These are phyloP conservation scores for Telenomus remus DNA, from an alignment of 1,140 invertebrate species.

Conservation along the genomic window DNA sequence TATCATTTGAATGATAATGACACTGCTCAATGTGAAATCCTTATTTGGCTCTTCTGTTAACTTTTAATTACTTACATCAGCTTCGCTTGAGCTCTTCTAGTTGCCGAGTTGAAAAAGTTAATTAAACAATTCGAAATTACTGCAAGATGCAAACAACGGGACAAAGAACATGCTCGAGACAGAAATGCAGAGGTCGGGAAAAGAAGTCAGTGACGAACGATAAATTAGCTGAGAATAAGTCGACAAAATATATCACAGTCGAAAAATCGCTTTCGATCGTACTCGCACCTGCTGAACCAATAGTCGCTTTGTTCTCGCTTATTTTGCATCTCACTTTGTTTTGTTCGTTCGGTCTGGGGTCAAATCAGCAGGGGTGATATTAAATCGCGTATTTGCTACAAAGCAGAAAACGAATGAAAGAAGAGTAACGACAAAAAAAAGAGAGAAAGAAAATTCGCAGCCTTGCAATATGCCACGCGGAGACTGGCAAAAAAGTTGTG, in stretches of 20 bases:
- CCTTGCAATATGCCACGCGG: slow-evolving; percentile 23
- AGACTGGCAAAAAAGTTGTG: slow-evolving; percentile 38
- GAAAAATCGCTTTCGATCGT: slow-evolving; percentile 21
- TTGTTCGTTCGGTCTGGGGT: slow-evolving; percentile 13
- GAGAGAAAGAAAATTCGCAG: slow-evolving; percentile 19
- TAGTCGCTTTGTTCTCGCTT: slow-evolving; percentile 46
- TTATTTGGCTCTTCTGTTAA: no score
- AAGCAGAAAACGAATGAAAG: slow-evolving; percentile 4
- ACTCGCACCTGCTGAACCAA: slow-evolving; percentile 14
- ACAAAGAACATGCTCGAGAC: no score
- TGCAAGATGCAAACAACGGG: no score
- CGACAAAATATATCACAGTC: not conserved
- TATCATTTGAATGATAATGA: no score
- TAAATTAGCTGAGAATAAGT: slow-evolving; percentile 6
- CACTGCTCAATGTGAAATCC: no score
- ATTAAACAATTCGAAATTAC: no score
- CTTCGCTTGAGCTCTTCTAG: no score
- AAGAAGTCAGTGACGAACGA: not conserved
- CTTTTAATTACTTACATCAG: no score
- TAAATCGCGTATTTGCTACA: slow-evolving; percentile 36
- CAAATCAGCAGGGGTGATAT: slow-evolving; percentile 28
- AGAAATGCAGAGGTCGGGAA: no score
- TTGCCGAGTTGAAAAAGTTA: no score
- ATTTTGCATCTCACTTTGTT: slow-evolving; percentile 25
- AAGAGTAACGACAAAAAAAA: slow-evolving; percentile 5